Evolutionary conservation across 1,140 invertebrate genomes (phyloP), one percentile per base, ranked within the genome.

Genomic region (Physella acuta): DNA sequence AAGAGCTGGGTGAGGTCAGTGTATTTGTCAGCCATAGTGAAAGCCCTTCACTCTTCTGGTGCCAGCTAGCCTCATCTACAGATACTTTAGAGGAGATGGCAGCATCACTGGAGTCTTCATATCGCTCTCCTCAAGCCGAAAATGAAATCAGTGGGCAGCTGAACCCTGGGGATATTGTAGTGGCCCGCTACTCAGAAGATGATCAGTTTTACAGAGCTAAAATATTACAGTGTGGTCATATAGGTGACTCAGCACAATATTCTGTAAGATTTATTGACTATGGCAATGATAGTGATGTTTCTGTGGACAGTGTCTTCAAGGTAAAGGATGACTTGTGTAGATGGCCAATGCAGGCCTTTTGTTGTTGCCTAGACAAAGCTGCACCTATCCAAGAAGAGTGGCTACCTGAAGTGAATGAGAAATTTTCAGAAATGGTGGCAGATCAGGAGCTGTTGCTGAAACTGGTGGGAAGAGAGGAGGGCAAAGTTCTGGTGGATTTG

Each of bases 381-480:
- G 20, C 44, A 36, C 56, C 66, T 4, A 1, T 16, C 31, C 17
- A 68, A 34, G 66, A 51, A 2, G 56, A 14, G 4, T 68, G 66
- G 66, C 60, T 56, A 11, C 28, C 11, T 5, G 52, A 55, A 26
- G 66, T 26, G 1, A 59, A 17, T 20, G n/a, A 31, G 3, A 60
- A 34, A n/a, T 68, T 68, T 49, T 30, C 26, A 20, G 55, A 68
- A 59, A n/a, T 60, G 31, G 56, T 60, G 3, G 24, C 33, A 8
- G 55, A 60, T 33, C 33, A 51, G 26, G 55, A 68, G 31, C 39
- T 68, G 24, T 26, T 36, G 17, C 49, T 68, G 34, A 60, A 59
- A n/a, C 17, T 59, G 2, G 37, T 68, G 33, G 66, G 66, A n/a
- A 59, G 39, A 49, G n/a, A 58, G 37, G 56, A 60, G 44, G 65